phyloP scores from a whole-genome alignment of 2,797 vertebrate genomes.

The Anolis apletophallus region DNA sequence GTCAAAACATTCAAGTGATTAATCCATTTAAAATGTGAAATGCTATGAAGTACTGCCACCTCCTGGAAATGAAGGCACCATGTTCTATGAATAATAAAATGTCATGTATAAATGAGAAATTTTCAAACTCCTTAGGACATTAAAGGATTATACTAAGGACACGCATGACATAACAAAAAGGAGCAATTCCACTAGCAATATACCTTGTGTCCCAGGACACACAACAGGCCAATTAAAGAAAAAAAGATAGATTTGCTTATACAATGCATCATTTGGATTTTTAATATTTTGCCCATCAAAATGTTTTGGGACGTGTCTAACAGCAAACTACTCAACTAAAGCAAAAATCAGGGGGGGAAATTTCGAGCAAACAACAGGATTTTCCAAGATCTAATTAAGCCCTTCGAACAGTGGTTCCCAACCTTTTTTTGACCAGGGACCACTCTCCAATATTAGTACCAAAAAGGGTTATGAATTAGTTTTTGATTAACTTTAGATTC shows the following conservation, averaged over 20 bases:
- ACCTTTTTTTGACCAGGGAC: too few relatives aligned
- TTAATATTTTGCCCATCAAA: not conserved
- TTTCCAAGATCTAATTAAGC: not conserved
- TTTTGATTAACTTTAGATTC: too few relatives aligned
- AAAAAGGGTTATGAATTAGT: too few relatives aligned
- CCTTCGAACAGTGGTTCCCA: too few relatives aligned
- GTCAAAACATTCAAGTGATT: not conserved
- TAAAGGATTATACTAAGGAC: not conserved
- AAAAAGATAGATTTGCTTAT: not conserved
- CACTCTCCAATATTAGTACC: too few relatives aligned
- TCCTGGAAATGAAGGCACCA: slow-evolving; percentile 7
- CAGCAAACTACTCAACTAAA: not conserved
- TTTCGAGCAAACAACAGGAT: not conserved
- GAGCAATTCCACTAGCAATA: not conserved
- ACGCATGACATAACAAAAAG: not conserved
- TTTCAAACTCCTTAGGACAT: not conserved
- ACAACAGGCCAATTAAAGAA: not conserved
- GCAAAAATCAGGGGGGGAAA: not conserved
- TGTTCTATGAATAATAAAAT: not conserved
- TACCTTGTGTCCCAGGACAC: not conserved
- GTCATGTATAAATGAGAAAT: not conserved
- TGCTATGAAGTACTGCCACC: slow-evolving; percentile 16
- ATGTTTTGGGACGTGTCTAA: not conserved
- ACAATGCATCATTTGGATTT: not conserved
- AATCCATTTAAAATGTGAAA: not conserved